Conservation (phyloP, 2,113 vertebrate species). For the Dasyprocta punctata region DNA sequence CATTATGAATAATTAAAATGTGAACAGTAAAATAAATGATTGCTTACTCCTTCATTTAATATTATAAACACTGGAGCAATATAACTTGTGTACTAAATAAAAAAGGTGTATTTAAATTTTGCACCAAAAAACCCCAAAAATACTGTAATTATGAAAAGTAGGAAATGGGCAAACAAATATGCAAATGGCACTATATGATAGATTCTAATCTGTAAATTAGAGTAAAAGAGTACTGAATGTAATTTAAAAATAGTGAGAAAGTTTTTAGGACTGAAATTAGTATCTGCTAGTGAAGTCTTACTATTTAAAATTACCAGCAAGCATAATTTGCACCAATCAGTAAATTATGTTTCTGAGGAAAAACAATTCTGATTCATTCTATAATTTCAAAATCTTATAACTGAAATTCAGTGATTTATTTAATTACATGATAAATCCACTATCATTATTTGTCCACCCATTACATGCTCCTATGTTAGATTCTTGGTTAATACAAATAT, state of each 20-base stretch:
- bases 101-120: neutral
- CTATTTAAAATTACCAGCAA: conserved; percentile 6
- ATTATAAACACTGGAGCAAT: neutral
- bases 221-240: neutral
- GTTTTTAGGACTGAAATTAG: conserved; percentile 3
- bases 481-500: neutral
- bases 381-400: conserved; percentile 14
- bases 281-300: neutral
- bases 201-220: neutral
- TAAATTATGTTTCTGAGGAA: neutral
- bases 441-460: neutral
- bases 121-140: neutral
- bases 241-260: neutral
- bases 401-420: conserved; percentile 38
- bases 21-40: neutral
- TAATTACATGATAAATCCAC: conserved; percentile 7
- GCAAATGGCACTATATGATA: neutral
- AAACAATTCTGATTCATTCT: neutral
- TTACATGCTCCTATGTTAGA: neutral
- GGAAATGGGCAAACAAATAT: neutral
- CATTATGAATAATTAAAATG: neutral
- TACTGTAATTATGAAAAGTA: neutral
- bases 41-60: neutral
- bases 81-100: neutral
- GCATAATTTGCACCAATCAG: neutral